Evolutionary conservation across 2,113 vertebrate species (phyloP), one percentile per base, ranked within the genome.

Genomic region (Nasalis larvatus): DNA sequence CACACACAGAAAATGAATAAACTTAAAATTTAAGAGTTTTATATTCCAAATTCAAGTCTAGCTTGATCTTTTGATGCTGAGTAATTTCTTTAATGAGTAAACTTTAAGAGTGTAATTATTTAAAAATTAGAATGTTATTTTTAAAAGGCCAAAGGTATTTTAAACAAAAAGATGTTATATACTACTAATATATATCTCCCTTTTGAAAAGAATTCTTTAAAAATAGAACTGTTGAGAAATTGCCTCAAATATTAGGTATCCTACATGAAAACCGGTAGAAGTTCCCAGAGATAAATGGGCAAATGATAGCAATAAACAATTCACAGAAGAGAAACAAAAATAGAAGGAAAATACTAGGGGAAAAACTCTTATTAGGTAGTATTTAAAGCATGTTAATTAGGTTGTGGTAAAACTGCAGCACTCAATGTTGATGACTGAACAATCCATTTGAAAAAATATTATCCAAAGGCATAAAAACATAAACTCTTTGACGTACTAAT

Each of bases 41-140:
- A 56, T 58, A 17, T 86, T 84, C 32, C 58, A 74, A 95, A 95
- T 25, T 71, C 86, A 88, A 78, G 52, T 84, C 23, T 42, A 76
- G 14, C 85, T 78, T 82, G n/a, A 40, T 73, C 25, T 93, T 85
- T 21, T 40, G 60, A 78, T 25, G 47, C 32, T 74, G 21, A 54
- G 16, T 45, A 83, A 90, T 6, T 71, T 82, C 56, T 69, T 42
- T 86, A 60, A 92, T 63, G 4, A 47, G n/a, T 42, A 71, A 90
- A 20, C 30, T 90, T 77, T 69, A 95, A 77, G 17, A 45, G 1
- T 49, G 21, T 60, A 47, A 52, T 66, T 71, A 87, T 60, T 91
- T 83, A 92, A 85, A 95, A 84, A 49, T 85, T 30, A 95, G 52
- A 80, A 85, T 18, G 4, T 58, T 93, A 63, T 47, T 88, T 89